These are phyloP conservation scores for Formicarius rufipectus DNA, from an alignment of 2,113 vertebrate genomes.

Conservation along the genomic window DNA sequence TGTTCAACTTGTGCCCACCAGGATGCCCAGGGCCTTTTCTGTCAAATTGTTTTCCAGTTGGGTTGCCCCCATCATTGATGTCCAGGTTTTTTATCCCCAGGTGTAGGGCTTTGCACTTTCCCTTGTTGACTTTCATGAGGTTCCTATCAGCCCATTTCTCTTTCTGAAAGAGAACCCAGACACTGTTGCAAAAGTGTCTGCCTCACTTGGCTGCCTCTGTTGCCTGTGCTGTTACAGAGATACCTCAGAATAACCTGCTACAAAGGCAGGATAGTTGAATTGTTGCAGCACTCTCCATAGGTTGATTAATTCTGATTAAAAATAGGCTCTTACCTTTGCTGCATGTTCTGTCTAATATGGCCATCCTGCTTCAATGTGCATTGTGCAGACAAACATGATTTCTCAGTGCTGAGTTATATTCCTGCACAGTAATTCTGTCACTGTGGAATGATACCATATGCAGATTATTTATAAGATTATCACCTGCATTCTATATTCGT, in stretches of 20 bases:
- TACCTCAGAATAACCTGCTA: not conserved
- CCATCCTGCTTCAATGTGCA: not conserved
- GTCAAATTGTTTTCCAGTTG: not conserved
- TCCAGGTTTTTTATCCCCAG: not conserved
- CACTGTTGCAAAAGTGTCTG: not conserved
- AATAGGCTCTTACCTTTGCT: not conserved
- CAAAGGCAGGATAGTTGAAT: not conserved
- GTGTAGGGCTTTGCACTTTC: not conserved
- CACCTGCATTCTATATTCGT: not conserved
- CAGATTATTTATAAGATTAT: not conserved
- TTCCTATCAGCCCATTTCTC: not conserved
- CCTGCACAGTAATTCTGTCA: not conserved
- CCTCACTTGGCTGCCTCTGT: not conserved
- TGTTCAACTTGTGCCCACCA: accelerated
- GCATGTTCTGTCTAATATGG: not conserved
- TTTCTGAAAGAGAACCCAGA: not conserved
- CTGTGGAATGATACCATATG: not conserved
- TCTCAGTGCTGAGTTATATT: not conserved
- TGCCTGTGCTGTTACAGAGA: not conserved
- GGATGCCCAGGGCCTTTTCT: not conserved
- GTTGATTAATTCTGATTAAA: not conserved
- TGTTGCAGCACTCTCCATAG: not conserved
- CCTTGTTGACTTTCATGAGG: not conserved
- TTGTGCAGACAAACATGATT: not conserved
- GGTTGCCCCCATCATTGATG: accelerated